Percentiles rank a stretch among this genome's conserved stretches.
These are phyloP conservation scores for Tapirus terrestris DNA, from an alignment of 2,113 vertebrate genomes.

Conservation along the genomic window DNA sequence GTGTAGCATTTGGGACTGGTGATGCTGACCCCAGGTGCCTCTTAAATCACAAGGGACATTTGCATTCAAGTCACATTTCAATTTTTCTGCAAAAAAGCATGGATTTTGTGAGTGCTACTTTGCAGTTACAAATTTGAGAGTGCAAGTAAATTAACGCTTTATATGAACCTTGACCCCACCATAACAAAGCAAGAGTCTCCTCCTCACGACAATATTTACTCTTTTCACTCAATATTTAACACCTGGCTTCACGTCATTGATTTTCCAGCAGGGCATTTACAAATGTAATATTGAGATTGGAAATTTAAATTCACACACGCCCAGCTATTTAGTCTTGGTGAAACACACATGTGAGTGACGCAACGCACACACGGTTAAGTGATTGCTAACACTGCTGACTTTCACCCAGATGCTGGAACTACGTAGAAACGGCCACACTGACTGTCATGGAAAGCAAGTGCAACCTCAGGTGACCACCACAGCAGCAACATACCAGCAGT, in stretches of 20 bases:
- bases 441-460: too few relatives aligned
- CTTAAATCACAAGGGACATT: neutral
- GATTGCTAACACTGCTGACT: rapidly evolving
- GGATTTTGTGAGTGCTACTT: rapidly evolving
- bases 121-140: rapidly evolving
- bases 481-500: rapidly evolving
- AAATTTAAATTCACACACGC: neutral
- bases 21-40: neutral
- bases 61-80: rapidly evolving
- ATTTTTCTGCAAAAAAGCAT: neutral
- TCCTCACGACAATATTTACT: rapidly evolving
- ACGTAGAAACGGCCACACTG: neutral
- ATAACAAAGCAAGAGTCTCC: rapidly evolving
- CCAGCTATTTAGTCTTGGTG: neutral
- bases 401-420: neutral
- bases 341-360: rapidly evolving
- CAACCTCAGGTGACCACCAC: rapidly evolving
- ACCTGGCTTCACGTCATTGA: neutral
- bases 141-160: rapidly evolving
- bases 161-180: neutral
- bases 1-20: neutral
- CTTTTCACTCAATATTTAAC: neutral
- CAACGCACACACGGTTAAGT: rapidly evolving
- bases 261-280: neutral
- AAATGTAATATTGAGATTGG: rapidly evolving